Conservation (phyloP, 2,888 invertebrate genomes). For the Sericinus montela region DNA sequence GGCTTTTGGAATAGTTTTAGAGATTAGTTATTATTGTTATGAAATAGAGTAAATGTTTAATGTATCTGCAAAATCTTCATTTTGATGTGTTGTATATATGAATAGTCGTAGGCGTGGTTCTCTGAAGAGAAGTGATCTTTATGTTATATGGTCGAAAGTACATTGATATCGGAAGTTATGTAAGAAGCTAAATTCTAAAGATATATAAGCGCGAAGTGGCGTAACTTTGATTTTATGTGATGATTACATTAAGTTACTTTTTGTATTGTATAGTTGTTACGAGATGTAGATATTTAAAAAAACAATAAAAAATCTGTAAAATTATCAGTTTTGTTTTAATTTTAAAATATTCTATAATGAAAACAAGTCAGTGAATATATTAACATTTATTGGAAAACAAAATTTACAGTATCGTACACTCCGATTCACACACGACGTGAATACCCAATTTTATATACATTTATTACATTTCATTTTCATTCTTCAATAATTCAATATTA, state of each 20-base stretch:
- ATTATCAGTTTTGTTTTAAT: conserved; percentile 25
- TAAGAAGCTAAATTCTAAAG: conserved; percentile 52
- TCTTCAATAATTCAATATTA: conserved; percentile 1
- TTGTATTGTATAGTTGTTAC: conserved; percentile 55
- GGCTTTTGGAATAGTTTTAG: conserved; percentile 64
- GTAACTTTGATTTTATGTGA: conserved; percentile 62
- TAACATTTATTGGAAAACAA: conserved; percentile 58
- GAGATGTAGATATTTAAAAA: conserved; percentile 65
- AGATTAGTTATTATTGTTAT: conserved; percentile 50
- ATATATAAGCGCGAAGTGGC: conserved; percentile 41
- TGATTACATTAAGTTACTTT: conserved; percentile 60
- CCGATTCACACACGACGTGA: conserved; percentile 1
- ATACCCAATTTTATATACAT: conserved; percentile 10
- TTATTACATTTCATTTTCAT: conserved; percentile 9
- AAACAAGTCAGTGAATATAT: conserved; percentile 30
- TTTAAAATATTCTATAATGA: background rate
- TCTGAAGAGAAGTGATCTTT: conserved; percentile 35
- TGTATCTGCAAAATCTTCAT: conserved; percentile 18
- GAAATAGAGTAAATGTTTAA: conserved; percentile 30
- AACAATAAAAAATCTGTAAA: conserved; percentile 60
- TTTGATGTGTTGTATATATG: conserved; percentile 24
- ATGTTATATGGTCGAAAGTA: conserved; percentile 23
- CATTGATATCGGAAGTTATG: conserved; percentile 18
- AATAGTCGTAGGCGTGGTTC: conserved; percentile 21
- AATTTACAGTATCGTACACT: conserved; percentile 52